Conservation (phyloP, 2,797 vertebrate species). For the Ceryle rudis region DNA sequence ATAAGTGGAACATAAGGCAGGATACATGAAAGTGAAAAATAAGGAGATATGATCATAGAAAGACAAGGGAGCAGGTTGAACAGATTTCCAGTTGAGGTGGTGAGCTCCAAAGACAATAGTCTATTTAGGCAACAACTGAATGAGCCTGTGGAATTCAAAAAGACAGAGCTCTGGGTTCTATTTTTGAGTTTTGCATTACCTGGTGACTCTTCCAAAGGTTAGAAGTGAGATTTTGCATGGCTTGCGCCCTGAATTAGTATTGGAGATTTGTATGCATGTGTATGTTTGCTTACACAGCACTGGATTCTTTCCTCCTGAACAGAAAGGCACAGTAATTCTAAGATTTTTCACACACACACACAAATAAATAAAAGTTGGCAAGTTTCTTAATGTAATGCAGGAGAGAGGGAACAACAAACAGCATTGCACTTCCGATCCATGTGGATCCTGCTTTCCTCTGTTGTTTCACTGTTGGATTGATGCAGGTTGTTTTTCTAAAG, state of each 20-base stretch:
- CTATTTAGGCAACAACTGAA: conserved; percentile 17
- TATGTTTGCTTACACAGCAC: background rate
- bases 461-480: rapidly evolving
- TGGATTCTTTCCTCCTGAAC: background rate
- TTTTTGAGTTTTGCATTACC: background rate
- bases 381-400: background rate
- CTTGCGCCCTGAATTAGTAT: background rate
- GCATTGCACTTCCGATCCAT: background rate
- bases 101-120: background rate
- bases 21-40: conserved; percentile 31
- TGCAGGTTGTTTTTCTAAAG: conserved; percentile 46
- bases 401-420: background rate
- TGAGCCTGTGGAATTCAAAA: conserved; percentile 17
- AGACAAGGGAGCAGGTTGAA: conserved; percentile 31
- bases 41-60: background rate
- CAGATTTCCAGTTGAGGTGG: background rate
- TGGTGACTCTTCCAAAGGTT: background rate
- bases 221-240: background rate
- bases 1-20: conserved; percentile 31
- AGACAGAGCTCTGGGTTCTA: background rate
- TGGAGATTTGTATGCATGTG: rapidly evolving
- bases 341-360: background rate
- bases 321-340: background rate
- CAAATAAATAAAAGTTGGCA: background rate
- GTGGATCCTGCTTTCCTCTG: background rate